Conservation (phyloP, 37 sponge, comb jelly and placozoan species). For the Petrosia ficiformis region DNA sequence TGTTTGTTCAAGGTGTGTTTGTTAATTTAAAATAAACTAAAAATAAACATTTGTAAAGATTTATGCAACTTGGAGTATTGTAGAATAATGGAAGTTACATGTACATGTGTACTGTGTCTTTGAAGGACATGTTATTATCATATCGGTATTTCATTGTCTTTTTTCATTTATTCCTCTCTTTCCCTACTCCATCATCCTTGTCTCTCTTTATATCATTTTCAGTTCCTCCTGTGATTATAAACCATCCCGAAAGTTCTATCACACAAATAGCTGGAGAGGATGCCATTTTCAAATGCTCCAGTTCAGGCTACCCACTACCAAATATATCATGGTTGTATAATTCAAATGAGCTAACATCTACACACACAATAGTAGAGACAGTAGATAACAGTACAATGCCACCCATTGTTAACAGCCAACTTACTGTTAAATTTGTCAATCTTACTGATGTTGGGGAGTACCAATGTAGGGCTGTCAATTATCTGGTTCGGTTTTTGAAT, state of each 20-base stretch:
- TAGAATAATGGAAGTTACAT: no score
- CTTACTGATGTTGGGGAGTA: not conserved
- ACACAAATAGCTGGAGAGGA: not conserved
- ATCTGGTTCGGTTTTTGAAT: not conserved
- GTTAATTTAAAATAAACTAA: not conserved
- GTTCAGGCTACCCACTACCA: not conserved
- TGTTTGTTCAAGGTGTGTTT: not conserved
- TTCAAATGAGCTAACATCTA: not conserved
- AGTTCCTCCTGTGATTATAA: conserved; percentile 2
- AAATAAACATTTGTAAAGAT: no score
- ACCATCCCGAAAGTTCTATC: not conserved
- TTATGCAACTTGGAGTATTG: no score
- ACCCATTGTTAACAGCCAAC: not conserved
- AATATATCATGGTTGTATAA: not conserved
- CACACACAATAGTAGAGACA: not conserved
- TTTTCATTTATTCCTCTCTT: no score
- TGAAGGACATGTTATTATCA: no score
- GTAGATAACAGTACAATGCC: not conserved
- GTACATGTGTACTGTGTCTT: no score
- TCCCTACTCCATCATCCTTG: no score
- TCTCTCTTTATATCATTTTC: not conserved
- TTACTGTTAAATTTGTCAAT: not conserved
- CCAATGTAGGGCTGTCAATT: not conserved
- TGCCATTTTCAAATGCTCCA: not conserved
- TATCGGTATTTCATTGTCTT: no score